Evolutionary conservation across 2,113 vertebrate species (phyloP).

Genomic region (Xiphorhynchus elegans): DNA sequence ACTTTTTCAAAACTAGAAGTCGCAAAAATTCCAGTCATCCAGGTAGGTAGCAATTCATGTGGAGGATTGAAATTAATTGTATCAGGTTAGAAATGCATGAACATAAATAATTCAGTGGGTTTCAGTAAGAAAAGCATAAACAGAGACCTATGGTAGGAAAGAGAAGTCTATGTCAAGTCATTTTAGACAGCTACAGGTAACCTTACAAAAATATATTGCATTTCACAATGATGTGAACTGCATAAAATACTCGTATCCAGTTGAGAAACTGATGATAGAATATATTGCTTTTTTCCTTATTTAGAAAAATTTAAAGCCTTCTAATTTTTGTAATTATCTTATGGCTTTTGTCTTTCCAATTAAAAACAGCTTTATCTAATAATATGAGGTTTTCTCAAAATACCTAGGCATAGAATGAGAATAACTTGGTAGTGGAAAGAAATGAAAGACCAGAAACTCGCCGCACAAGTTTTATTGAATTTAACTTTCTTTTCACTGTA

Average conservation of each 20-base stretch:
- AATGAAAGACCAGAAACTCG: background rate
- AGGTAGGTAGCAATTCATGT: background rate
- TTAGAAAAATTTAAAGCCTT: background rate
- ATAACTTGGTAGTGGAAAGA: background rate
- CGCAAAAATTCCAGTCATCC: background rate
- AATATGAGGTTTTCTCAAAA: background rate
- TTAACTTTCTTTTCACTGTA: background rate
- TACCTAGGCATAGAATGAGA: background rate
- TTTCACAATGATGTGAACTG: background rate
- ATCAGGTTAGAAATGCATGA: background rate
- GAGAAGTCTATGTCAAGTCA: background rate
- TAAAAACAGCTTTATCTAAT: background rate
- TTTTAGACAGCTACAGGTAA: background rate
- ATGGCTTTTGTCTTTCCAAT: background rate
- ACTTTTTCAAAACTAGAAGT: background rate
- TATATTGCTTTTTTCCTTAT: background rate
- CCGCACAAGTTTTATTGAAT: background rate
- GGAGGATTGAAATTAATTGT: background rate
- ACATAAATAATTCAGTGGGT: background rate
- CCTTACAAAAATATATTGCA: background rate
- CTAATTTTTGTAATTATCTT: background rate
- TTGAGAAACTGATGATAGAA: background rate
- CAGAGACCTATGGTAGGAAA: background rate
- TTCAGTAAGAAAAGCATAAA: background rate
- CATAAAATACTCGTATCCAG: background rate